Base-by-base conservation (phyloP, 2,888 invertebrate genomes). In the Hirtodrosophila duncani region DNA sequence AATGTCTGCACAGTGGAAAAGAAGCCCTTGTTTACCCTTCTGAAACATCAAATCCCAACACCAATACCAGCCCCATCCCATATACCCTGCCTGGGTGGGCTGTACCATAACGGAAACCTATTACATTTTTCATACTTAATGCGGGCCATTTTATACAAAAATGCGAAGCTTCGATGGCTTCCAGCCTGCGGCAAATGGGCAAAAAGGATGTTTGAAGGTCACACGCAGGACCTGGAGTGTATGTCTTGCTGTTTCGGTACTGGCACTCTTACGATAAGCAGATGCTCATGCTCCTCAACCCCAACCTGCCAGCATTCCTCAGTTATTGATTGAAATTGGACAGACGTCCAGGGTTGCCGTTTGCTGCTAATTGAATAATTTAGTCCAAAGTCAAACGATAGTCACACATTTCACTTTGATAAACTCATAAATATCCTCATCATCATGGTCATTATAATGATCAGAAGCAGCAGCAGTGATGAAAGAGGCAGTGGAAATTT, bases 201-300 rank as follows among this genome's bases (percentile, higher is more conserved):
- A 42, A 64, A n/a, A 80, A 75, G 74, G 74, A 75, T 80, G 49
- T 67, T 74, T 81, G 81, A 78, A 75, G 81, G 74, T 75, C 74
- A 69, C 48, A n/a, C n/a, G n/a, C n/a, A n/a, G n/a, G n/a, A 17
- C 33, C 7, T 21, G 9, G 13, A 29, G 8, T 13, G 21, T 11
- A n/a, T n/a, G n/a, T n/a, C n/a, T n/a, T n/a, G n/a, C n/a, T n/a
- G 38, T 33, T 48, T 27, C 26, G 48, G 26, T 14, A 37, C 24
- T 18, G 44, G 36, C 37, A 31, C 10, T 27, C 7, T 34, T 13
- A 27, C 42, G 59, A 67, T 56, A 68, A 52, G 49, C 51, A 48
- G 37, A 33, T 39, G 23, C 44, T 44, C 37, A 3, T 6, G 10
- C 29, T 11, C 11, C 42, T 21, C n/a, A n/a, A n/a, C n/a, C n/a